phyloP scores from a whole-genome alignment of 2,888 invertebrate species.

The Chrysolina haemoptera region DNA sequence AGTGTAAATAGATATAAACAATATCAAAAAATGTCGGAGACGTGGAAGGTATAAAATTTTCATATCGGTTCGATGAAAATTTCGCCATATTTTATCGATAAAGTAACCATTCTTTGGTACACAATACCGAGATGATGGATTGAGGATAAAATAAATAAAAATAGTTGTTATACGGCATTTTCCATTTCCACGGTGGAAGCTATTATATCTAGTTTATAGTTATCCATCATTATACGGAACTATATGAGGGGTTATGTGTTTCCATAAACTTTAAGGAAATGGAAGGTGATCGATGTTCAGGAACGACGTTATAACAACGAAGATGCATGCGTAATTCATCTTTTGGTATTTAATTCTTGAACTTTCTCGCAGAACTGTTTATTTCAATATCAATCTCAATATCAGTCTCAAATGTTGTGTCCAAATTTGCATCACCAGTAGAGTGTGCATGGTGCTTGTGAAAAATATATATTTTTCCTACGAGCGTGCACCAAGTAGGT shows the following conservation, averaged over 20 bases:
- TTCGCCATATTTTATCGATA: neutral
- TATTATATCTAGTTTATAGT: neutral
- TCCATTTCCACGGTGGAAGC: neutral
- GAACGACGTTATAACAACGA: neutral
- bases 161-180: neutral
- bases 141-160: neutral
- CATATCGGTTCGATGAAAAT: neutral
- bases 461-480: too few species aligned
- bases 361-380: too few species aligned
- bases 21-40: neutral
- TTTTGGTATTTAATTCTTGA: too few species aligned
- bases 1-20: too few species aligned
- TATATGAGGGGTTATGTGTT: neutral
- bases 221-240: constrained; percentile 11
- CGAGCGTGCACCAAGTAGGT: too few species aligned
- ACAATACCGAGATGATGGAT: neutral
- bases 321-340: too few species aligned
- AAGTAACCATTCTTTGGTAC: neutral
- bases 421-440: too few species aligned
- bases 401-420: too few species aligned
- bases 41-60: neutral
- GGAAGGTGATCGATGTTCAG: constrained; percentile 13
- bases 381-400: too few species aligned
- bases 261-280: constrained; percentile 8
- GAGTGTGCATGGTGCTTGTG: too few species aligned